Conservation (phyloP, 2,113 vertebrate species). For the Thalassoma bifasciatum region DNA sequence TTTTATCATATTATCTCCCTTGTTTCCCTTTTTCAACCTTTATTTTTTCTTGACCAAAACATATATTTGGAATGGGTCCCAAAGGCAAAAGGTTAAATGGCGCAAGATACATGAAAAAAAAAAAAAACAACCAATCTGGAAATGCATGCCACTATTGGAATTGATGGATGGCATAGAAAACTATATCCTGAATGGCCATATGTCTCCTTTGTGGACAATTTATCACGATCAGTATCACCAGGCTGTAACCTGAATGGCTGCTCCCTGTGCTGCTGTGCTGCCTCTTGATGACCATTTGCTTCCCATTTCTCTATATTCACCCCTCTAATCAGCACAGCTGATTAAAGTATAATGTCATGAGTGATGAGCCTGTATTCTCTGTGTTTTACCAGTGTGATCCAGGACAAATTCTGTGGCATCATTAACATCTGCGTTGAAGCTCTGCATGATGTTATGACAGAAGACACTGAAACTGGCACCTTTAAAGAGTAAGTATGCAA, state of each 20-base stretch:
- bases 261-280: neutral
- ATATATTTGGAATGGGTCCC: neutral
- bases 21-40: neutral
- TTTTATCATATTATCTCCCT: neutral
- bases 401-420: constrained; percentile 98
- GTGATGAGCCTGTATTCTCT: constrained; percentile 27
- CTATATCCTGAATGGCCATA: constrained; percentile 14
- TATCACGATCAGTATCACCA: constrained; percentile 16
- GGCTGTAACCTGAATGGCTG: constrained; percentile 2
- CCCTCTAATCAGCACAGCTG: neutral
- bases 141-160: constrained; percentile 4
- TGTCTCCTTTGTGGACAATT: constrained; percentile 37
- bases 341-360: neutral
- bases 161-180: constrained; percentile 22
- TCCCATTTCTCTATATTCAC: neutral
- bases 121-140: neutral
- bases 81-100: constrained; percentile 19
- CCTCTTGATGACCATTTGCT: constrained; percentile 14
- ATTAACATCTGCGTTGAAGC: constrained; percentile 95
- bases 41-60: neutral
- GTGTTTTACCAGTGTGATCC: constrained; percentile 88
- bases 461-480: constrained; percentile 92
- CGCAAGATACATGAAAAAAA: neutral
- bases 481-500: constrained; percentile 92
- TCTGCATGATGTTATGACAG: constrained; percentile 96